Base-by-base conservation (phyloP, 64 coral and sea anemone genomes). In the Astreopora myriophthalma region DNA sequence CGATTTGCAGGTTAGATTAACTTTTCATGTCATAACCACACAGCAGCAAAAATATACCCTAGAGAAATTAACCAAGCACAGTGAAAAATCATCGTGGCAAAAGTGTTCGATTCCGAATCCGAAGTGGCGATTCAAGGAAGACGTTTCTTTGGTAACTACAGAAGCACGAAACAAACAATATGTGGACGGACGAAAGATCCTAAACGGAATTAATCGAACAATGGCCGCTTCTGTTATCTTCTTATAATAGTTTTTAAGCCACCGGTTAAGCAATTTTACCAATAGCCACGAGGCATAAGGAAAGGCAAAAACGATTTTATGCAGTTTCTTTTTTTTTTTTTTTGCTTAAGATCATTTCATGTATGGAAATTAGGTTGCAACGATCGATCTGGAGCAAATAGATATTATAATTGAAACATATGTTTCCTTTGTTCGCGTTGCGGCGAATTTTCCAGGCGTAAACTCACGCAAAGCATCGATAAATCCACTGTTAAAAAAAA, bases 1-100 rank as follows among this genome's bases (percentile, higher is more conserved):
- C 30, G 33, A 24, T 83, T 83, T 83, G 79, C 79, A 83, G 79
- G 79, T 83, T n/a, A 64, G 79, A 33, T 16, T 3, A 31, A 83
- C 7, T 63, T 83, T 65, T 34, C 3, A 31, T 5, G n/a, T 38
- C 22, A 38, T 38, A 40, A 26, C 3, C 5, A 83, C 8, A 24
- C 32, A 9, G 16, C 12, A 19, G 12, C 30, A 58, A 25, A 80
- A 80, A 80, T 35, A 80, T 60, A 33, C 3, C 9, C 32, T 14
- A 25, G 29, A 70, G 67, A 33, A 52, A 28, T 60, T 80, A 80
- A 80, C 76, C 19, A 60, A 64, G 8, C 79, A 64, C 52, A 58
- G 9, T 12, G 23, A n/a, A 64, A 5, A 64, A 64, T 64, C 11
- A 64, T 23, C 5, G 61, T 24, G 24, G 61, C 1, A 64, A 23